Conservation (phyloP, 1,140 invertebrate species). For the Pseudoatta argentina region DNA sequence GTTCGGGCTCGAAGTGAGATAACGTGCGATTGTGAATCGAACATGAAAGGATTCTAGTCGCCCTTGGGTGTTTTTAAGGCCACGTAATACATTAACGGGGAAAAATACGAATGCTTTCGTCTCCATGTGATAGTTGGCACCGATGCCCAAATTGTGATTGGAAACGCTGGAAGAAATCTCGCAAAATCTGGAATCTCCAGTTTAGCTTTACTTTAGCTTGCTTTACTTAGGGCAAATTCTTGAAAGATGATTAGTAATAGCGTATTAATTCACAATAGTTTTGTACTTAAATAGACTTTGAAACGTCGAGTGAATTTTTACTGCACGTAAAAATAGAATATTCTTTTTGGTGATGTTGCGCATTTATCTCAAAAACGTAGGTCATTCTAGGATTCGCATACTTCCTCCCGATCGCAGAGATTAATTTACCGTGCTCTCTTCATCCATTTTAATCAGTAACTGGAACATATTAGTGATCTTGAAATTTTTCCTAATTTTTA, state of each 20-base stretch:
- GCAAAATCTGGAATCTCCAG: conserved; percentile 24
- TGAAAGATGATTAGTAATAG: not conserved
- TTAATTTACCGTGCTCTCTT: not conserved
- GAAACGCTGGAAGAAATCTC: conserved; percentile 39
- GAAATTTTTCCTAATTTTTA: too few relatives aligned
- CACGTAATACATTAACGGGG: conserved; percentile 37
- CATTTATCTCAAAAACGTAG: conserved; percentile 33
- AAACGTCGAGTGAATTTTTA: conserved; percentile 12
- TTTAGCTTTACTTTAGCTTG: conserved; percentile 36
- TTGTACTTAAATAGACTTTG: conserved; percentile 54
- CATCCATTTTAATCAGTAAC: not conserved
- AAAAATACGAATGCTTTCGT: conserved; percentile 52
- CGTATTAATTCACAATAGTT: conserved; percentile 43
- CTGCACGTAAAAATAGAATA: conserved; percentile 4
- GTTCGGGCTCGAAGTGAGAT: not conserved
- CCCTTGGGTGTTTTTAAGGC: conserved; percentile 59
- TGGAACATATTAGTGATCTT: too few relatives aligned
- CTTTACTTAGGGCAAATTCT: conserved; percentile 19
- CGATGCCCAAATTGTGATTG: conserved; percentile 30
- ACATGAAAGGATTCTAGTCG: conserved; percentile 71
- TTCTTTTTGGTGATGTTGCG: conserved; percentile 8
- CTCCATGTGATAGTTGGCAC: conserved; percentile 63
- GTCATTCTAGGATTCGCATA: conserved; percentile 35
- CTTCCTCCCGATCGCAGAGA: not conserved
- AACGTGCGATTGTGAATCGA: conserved; percentile 21